These are phyloP conservation scores for Ornithoptera alexandrae DNA, from an alignment of 2,888 invertebrate genomes.

Conservation along the genomic window DNA sequence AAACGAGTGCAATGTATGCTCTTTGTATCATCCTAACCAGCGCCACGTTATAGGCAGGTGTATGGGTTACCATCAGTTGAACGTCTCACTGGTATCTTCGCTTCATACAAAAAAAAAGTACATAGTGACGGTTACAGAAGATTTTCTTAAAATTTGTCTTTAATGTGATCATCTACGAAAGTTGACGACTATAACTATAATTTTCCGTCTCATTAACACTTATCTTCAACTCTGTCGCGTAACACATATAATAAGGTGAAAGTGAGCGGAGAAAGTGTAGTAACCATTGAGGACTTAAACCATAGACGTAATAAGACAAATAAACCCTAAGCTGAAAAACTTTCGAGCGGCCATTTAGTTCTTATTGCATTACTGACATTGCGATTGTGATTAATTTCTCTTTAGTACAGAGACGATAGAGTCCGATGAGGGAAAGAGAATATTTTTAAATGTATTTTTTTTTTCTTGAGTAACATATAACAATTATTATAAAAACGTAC, in stretches of 20 bases:
- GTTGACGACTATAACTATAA: slow-evolving; percentile 6
- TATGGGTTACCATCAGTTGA: too few relatives aligned
- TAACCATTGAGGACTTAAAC: not conserved
- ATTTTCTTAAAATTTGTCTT: too few relatives aligned
- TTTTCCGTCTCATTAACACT: slow-evolving; percentile 12
- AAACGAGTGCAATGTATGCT: too few relatives aligned
- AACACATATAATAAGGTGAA: slow-evolving; percentile 22
- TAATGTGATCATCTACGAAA: slow-evolving; percentile 1
- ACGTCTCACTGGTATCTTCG: too few relatives aligned
- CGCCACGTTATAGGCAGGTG: too few relatives aligned
- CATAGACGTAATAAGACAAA: slow-evolving; percentile 13
- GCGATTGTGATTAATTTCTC: not conserved
- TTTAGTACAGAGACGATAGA: not conserved
- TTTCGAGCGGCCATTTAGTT: not conserved
- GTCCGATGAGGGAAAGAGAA: not conserved
- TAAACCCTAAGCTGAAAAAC: slow-evolving; percentile 1
- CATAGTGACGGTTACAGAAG: too few relatives aligned
- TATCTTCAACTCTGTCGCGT: slow-evolving; percentile 15
- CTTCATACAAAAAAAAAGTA: too few relatives aligned
- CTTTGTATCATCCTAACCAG: too few relatives aligned
- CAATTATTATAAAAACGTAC: too few relatives aligned
- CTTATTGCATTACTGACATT: not conserved
- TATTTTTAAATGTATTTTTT: too few relatives aligned
- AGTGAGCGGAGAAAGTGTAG: slow-evolving; percentile 25
- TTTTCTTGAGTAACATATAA: too few relatives aligned